Base-by-base conservation (phyloP, 2,113 vertebrate genomes). In the Serinus canaria region DNA sequence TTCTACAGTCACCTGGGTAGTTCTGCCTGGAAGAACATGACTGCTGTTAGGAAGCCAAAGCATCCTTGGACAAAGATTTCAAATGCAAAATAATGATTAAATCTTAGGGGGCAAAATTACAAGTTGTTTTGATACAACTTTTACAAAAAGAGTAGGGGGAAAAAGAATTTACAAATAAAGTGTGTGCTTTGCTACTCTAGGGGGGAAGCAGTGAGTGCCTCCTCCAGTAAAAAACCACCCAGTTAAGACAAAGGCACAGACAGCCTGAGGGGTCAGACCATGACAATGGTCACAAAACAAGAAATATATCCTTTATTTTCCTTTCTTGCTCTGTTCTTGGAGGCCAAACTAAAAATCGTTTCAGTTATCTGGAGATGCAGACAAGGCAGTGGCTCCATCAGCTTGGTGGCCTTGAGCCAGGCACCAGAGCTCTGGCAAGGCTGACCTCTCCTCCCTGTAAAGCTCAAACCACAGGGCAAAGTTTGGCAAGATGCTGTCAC, bases 221-320 rank as follows among this genome's bases (percentile, higher is more conserved):
- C 19, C 28, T 56, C 7, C 35, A 23, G 30, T 25, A 81, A 21
- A 0, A 0, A 1, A 19, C 2, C 0, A 1, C 20, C 46, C 13
- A 31, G 35, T 19, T n/a, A 31, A 78, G 52, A 37, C 28, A 77
- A 53, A 68, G 39, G 30, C 1, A 7, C 7, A 44, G 58, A 49
- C 33, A 69, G 4, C 13, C 8, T 1, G 0, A 82, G 3, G 15
- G 13, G 37, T 50, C 83, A 69, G 30, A 37, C 22, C 10, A 18
- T 13, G 8, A n/a, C 33, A 37, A 2, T 20, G 33, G 19, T 19
- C 79, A 50, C 2, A 1, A 60, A 60, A 28, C 17, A 78, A 44
- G 22, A 85, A 88, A 41, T 19, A 64, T 0, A 87, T 19, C 25
- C 16, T 46, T 60, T 47, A 4, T 56, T 56, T 69, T 43, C 35